Conservation (phyloP, 2,888 invertebrate genomes). For the Sicus ferrugineus region DNA sequence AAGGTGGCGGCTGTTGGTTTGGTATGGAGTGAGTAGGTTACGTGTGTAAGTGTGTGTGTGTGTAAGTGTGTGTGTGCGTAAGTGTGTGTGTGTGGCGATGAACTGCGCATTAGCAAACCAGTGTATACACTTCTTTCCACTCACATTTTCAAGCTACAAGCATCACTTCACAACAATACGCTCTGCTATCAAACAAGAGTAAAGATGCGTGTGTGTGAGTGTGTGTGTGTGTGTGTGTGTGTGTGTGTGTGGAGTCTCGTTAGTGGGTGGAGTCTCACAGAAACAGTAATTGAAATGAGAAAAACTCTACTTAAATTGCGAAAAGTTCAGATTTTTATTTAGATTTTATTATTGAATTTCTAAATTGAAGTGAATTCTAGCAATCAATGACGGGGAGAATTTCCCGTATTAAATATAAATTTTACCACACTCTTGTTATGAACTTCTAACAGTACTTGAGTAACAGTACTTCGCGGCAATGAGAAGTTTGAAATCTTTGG, state of each 20-base stretch:
- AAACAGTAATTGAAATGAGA: slow-evolving; percentile 38
- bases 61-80: neutral
- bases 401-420: too few species aligned
- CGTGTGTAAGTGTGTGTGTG: neutral
- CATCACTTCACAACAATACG: too few species aligned
- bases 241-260: slow-evolving; percentile 37
- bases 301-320: neutral
- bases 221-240: neutral
- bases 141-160: slow-evolving; percentile 6
- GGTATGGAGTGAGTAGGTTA: too few species aligned
- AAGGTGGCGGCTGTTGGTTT: too few species aligned
- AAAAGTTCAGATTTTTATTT: neutral
- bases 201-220: neutral
- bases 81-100: neutral
- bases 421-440: too few species aligned
- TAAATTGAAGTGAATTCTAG: too few species aligned
- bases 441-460: too few species aligned
- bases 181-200: neutral
- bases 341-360: too few species aligned
- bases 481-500: too few species aligned
- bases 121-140: neutral
- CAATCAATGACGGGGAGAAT: too few species aligned
- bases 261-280: slow-evolving; percentile 43
- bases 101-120: neutral
- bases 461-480: too few species aligned